phyloP scores from a whole-genome alignment of 30 jellyfish, hydroid and myxozoan species.

The Turritopsis dohrnii region DNA sequence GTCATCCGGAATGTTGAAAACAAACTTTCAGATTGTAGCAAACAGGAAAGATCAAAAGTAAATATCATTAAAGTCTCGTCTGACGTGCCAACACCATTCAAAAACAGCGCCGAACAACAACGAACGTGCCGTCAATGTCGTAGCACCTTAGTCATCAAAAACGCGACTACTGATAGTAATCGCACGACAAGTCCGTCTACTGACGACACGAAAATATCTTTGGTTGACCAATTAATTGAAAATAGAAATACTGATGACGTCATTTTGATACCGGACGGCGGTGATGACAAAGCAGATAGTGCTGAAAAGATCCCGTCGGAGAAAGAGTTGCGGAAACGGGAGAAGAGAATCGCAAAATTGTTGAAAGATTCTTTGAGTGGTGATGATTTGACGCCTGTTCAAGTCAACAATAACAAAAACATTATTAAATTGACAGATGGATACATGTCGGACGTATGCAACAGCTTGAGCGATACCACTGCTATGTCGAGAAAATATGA shows the following conservation, averaged over 20 bases:
- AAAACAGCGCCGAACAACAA: not conserved
- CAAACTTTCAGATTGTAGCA: not conserved
- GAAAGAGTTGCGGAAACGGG: conserved; percentile 83
- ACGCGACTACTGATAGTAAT: not conserved
- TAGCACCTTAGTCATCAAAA: conserved; percentile 30
- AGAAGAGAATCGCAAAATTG: conserved; percentile 74
- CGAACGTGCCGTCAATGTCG: conserved; percentile 32
- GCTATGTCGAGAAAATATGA: conserved; percentile 26
- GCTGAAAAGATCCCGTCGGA: conserved; percentile 32
- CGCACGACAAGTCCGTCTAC: conserved; percentile 9
- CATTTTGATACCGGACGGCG: not conserved
- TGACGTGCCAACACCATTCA: not conserved
- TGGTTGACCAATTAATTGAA: not conserved
- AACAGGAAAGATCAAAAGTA: not conserved
- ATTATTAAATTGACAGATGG: conserved; percentile 20
- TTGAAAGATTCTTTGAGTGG: conserved; percentile 56
- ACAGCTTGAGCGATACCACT: conserved; percentile 30
- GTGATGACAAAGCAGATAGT: not conserved
- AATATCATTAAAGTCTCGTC: not conserved
- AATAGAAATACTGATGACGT: not conserved
- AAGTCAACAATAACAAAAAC: not conserved
- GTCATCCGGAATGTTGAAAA: not conserved
- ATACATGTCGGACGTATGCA: conserved; percentile 57
- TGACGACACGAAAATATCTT: not conserved
- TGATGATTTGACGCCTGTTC: conserved; percentile 17